Conservation (phyloP, 2,888 invertebrate species). For the Anorthoa munda region DNA sequence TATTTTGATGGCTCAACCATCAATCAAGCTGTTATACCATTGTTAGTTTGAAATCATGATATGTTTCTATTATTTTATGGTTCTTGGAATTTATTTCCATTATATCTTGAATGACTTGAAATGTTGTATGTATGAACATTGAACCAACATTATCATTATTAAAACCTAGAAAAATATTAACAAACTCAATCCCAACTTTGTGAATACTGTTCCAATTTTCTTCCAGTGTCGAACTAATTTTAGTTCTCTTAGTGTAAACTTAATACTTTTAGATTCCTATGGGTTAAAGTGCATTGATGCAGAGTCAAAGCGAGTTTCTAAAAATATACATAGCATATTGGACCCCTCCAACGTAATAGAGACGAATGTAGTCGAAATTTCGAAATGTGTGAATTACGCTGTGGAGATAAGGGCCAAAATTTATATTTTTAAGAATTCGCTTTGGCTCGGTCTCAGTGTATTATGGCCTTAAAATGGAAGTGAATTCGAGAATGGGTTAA, state of each 20-base stretch:
- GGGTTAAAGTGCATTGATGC: too few relatives aligned
- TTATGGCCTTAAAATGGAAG: constrained; percentile 59
- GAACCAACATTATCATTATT: not conserved
- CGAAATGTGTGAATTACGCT: too few relatives aligned
- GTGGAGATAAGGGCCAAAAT: too few relatives aligned
- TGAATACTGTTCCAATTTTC: constrained; percentile 71
- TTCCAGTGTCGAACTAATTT: constrained; percentile 81
- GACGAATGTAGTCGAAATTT: too few relatives aligned
- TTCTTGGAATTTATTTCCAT: not conserved
- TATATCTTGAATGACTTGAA: not conserved
- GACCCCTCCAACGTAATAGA: too few relatives aligned
- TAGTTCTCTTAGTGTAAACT: constrained; percentile 77
- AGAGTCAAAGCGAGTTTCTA: too few relatives aligned
- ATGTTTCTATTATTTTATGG: constrained; percentile 10
- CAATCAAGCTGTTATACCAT: not conserved
- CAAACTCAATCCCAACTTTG: constrained; percentile 59
- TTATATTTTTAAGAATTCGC: too few relatives aligned
- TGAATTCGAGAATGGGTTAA: constrained; percentile 75
- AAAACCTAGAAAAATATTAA: not conserved
- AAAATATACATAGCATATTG: too few relatives aligned
- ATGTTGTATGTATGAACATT: not conserved
- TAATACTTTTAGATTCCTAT: constrained; percentile 72
- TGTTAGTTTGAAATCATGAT: not conserved
- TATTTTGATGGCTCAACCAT: not conserved
- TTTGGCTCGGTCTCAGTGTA: too few relatives aligned